A percentile compares a stretch with the other conserved stretches of the same genome.
phyloP scores from a whole-genome alignment of 64 coral and sea anemone species.

The Trachythela sp. region DNA sequence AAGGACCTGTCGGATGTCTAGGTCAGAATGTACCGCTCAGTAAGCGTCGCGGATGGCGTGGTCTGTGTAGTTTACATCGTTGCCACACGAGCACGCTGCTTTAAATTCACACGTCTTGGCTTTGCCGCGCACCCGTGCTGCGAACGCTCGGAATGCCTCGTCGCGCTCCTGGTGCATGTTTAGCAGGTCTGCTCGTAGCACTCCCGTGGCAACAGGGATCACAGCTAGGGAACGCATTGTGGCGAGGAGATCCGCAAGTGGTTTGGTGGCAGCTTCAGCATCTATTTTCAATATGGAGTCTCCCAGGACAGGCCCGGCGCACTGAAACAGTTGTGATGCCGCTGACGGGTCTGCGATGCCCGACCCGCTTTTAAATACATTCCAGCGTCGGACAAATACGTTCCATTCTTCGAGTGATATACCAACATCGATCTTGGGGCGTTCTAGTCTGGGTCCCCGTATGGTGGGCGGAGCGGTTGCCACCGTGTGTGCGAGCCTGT shows the following conservation, averaged over 20 bases:
- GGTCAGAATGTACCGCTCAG: slow-evolving; percentile 46
- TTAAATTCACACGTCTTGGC: slow-evolving; percentile 54
- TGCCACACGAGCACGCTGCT: slow-evolving; percentile 42
- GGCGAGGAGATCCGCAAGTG: slow-evolving; percentile 36
- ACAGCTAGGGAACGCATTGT: slow-evolving; percentile 60
- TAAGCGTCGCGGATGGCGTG: slow-evolving; percentile 51
- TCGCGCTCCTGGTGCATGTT: slow-evolving; percentile 57
- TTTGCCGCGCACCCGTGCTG: slow-evolving; percentile 51
- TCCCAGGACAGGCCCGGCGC: slow-evolving; percentile 42
- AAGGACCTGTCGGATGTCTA: slow-evolving; percentile 55
- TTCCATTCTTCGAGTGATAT: slow-evolving; percentile 46
- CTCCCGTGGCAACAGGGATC: slow-evolving; percentile 50
- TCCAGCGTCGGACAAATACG: slow-evolving; percentile 53
- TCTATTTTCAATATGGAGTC: slow-evolving; percentile 58
- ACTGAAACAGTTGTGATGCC: slow-evolving; percentile 51
- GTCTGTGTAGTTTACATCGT: slow-evolving; percentile 57
- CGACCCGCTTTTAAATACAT: slow-evolving; percentile 51
- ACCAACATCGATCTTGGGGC: slow-evolving; percentile 31
- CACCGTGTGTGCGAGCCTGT: slow-evolving; percentile 38
- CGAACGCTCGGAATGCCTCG: slow-evolving; percentile 53
- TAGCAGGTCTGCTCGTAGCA: slow-evolving; percentile 50
- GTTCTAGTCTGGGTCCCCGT: slow-evolving; percentile 40
- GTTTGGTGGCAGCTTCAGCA: neutral
- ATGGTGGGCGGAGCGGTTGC: neutral
- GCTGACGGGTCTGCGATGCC: slow-evolving; percentile 46